Percentiles rank a stretch among this genome's conserved stretches.
These are phyloP conservation scores for Brachylomia viminalis DNA, from an alignment of 2,888 invertebrate genomes.

Conservation along the genomic window DNA sequence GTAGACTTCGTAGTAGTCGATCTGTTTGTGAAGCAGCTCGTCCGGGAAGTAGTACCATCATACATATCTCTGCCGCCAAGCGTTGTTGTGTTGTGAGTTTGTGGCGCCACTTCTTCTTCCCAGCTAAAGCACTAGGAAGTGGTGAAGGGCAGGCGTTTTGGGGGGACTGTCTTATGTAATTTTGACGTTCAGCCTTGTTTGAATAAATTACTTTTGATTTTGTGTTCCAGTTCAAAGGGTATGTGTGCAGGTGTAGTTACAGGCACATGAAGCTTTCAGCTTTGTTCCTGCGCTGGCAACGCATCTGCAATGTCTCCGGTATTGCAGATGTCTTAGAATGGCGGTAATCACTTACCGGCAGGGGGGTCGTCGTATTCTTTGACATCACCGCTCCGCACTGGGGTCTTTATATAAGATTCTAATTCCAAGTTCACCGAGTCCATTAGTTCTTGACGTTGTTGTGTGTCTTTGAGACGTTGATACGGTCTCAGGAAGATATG, in stretches of 20 bases:
- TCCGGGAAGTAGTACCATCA: background rate
- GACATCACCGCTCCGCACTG: too few relatives aligned
- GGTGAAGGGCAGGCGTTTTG: too few relatives aligned
- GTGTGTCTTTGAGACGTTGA: slow-evolving; percentile 14
- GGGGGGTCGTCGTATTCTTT: background rate
- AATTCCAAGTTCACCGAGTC: background rate
- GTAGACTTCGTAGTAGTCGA: too few relatives aligned
- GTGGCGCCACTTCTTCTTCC: too few relatives aligned
- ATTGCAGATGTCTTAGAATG: background rate
- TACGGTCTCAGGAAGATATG: slow-evolving; percentile 18
- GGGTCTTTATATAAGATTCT: too few relatives aligned
- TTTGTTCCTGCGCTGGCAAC: background rate
- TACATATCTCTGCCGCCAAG: background rate
- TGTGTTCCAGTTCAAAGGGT: background rate
- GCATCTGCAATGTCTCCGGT: background rate
- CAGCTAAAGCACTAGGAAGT: too few relatives aligned
- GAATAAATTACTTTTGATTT: too few relatives aligned
- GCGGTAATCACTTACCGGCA: background rate
- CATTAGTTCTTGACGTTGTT: background rate
- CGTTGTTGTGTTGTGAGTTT: too few relatives aligned
- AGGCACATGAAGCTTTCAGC: background rate
- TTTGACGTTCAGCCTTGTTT: too few relatives aligned
- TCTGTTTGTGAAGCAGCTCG: background rate
- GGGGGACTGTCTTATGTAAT: too few relatives aligned
- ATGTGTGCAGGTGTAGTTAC: background rate